These are phyloP conservation scores for Heliconius ismenius DNA, from an alignment of 2,888 invertebrate genomes.

Conservation along the genomic window DNA sequence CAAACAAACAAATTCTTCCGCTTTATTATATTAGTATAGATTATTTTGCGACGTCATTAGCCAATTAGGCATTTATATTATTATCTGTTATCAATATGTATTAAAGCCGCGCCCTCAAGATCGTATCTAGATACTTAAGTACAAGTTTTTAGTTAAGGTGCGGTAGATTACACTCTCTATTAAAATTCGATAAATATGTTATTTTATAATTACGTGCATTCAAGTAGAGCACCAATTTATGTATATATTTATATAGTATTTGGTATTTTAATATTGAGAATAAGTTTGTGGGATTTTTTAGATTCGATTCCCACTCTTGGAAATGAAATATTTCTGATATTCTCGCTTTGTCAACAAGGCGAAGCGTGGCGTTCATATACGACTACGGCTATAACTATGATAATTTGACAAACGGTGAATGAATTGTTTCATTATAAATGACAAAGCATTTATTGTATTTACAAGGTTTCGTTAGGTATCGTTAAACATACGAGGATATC, in stretches of 20 bases:
- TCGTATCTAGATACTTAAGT: not conserved
- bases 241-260: not conserved
- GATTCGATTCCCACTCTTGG: no score
- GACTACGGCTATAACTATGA: no score
- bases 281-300: no score
- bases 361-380: no score
- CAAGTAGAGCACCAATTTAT: not conserved
- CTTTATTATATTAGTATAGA: no score
- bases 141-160: slow-evolving; percentile 7
- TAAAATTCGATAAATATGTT: not conserved
- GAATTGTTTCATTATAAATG: not conserved
- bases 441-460: not conserved
- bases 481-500: not conserved
- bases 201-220: not conserved
- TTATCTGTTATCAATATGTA: slow-evolving; percentile 3
- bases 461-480: not conserved
- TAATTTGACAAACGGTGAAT: not conserved
- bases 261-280: not conserved
- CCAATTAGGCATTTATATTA: slow-evolving; percentile 3
- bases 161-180: not conserved
- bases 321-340: no score
- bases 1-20: no score
- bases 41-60: not conserved
- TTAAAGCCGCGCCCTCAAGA: slow-evolving; percentile 19
- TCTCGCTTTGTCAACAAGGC: no score